Evolutionary conservation across 2,888 invertebrate genomes (phyloP).

Genomic region (Aspidapion aeneum): DNA sequence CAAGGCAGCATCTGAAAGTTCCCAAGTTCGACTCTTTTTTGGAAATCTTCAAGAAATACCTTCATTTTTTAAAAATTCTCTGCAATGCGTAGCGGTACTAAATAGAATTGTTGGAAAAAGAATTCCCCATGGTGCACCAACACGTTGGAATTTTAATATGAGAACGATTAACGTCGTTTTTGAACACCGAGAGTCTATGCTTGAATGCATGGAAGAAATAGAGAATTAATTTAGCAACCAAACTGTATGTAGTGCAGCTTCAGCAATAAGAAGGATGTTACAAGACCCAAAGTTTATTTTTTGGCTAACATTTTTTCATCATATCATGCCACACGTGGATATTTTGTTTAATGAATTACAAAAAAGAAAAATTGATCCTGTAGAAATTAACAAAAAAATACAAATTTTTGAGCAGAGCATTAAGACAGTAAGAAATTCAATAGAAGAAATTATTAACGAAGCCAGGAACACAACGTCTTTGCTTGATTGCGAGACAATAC

Average conservation of each 20-base stretch:
- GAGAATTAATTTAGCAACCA: conserved; percentile 18
- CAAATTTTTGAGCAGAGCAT: too few species aligned
- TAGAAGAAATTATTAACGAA: neutral
- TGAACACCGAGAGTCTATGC: conserved; percentile 26
- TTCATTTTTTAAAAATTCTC: conserved; percentile 27
- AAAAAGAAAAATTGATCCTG: too few species aligned
- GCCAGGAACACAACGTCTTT: too few species aligned
- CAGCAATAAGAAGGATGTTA: conserved; percentile 15
- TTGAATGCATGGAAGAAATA: conserved; percentile 25
- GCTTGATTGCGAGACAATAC: too few species aligned
- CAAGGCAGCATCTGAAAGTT: conserved; percentile 22
- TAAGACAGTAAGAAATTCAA: too few species aligned
- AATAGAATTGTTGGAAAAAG: conserved; percentile 22
- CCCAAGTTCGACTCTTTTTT: conserved; percentile 26
- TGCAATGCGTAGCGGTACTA: conserved; percentile 27
- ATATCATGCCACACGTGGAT: conserved; percentile 31
- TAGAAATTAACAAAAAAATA: too few species aligned
- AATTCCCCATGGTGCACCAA: conserved; percentile 8
- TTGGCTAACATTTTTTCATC: conserved; percentile 33
- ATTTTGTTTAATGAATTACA: too few species aligned
- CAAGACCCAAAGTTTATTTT: conserved; percentile 27
- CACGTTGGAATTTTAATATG: conserved; percentile 17
- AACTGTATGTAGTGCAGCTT: conserved; percentile 23
- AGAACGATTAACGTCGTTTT: conserved; percentile 12
- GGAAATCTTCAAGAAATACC: conserved; percentile 23